A percentile compares a stretch with the other conserved stretches of the same genome.
Conservation (phyloP, 2,888 invertebrate species). For the Drosophila birchii region DNA sequence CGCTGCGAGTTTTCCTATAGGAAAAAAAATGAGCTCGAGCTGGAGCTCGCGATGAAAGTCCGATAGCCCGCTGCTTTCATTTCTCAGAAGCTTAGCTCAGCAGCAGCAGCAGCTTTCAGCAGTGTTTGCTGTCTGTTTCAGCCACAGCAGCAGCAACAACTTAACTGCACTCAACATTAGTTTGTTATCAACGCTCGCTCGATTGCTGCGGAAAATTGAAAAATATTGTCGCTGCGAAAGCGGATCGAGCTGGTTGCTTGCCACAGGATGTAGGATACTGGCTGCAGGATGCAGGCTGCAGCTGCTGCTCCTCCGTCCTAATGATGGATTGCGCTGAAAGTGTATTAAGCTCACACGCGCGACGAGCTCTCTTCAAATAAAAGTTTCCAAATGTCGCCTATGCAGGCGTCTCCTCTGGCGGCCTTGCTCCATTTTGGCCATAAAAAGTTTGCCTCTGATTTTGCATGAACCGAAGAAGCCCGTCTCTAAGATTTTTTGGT, state of each 20-base stretch:
- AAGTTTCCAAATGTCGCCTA: slow-evolving; percentile 71
- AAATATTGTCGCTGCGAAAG: slow-evolving; percentile 71
- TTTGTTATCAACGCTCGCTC: slow-evolving; percentile 79
- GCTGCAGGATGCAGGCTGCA: slow-evolving; percentile 9
- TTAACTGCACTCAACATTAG: slow-evolving; percentile 67
- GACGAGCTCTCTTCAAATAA: slow-evolving; percentile 44
- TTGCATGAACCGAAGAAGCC: slow-evolving; percentile 51
- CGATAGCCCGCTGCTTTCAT: slow-evolving; percentile 34
- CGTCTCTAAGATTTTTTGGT: slow-evolving; percentile 52
- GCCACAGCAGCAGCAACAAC: slow-evolving; percentile 34
- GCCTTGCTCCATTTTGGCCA: slow-evolving; percentile 54
- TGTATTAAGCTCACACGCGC: slow-evolving; percentile 66
- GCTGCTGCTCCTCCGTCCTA: slow-evolving; percentile 36
- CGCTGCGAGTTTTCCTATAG: not conserved
- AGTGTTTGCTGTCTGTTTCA: slow-evolving; percentile 43
- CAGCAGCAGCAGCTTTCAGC: slow-evolving; percentile 25
- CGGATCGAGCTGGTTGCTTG: slow-evolving; percentile 39
- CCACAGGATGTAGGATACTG: slow-evolving; percentile 41
- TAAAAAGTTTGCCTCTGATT: slow-evolving; percentile 73
- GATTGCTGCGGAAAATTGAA: slow-evolving; percentile 78
- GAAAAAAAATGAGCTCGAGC: slow-evolving; percentile 22
- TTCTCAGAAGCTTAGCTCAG: slow-evolving; percentile 26
- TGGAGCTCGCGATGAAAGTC: slow-evolving; percentile 13
- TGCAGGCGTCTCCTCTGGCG: slow-evolving; percentile 32
- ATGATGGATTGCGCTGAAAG: slow-evolving; percentile 73